Conservation (phyloP, 1,140 invertebrate genomes). For the Drosophila kanapiae region DNA sequence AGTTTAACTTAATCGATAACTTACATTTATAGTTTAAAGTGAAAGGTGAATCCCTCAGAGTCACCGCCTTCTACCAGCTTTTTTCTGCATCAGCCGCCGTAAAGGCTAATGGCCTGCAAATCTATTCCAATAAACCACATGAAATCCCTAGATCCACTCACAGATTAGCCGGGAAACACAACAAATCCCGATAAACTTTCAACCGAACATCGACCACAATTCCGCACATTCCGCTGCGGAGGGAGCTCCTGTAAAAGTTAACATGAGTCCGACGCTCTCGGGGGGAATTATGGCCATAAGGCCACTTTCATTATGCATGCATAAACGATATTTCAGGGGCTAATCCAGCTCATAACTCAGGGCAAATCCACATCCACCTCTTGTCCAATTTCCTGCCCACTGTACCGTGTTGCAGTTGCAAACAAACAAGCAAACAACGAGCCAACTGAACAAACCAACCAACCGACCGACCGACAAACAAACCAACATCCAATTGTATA, state of each 20-base stretch:
- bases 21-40: background rate
- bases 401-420: conserved; percentile 10
- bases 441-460: conserved; percentile 13
- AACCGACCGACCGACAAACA: background rate
- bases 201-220: conserved; percentile 17
- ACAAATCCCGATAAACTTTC: conserved; percentile 52
- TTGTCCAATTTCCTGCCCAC: background rate
- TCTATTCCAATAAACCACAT: conserved; percentile 24
- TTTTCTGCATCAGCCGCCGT: too few species aligned
- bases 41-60: background rate
- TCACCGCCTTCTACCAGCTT: too few species aligned
- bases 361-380: conserved; percentile 20
- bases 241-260: conserved; percentile 37
- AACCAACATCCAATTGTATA: conserved; percentile 54
- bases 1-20: too few species aligned
- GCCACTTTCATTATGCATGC: conserved; percentile 59
- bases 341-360: conserved; percentile 53
- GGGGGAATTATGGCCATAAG: conserved; percentile 48
- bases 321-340: conserved; percentile 59
- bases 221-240: conserved; percentile 1
- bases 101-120: conserved; percentile 21
- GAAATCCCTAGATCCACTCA: conserved; percentile 29
- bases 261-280: conserved; percentile 30
- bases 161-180: conserved; percentile 43
- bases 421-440: conserved; percentile 12